phyloP scores from a whole-genome alignment of 2,113 vertebrate species.

The Promerops cafer region DNA sequence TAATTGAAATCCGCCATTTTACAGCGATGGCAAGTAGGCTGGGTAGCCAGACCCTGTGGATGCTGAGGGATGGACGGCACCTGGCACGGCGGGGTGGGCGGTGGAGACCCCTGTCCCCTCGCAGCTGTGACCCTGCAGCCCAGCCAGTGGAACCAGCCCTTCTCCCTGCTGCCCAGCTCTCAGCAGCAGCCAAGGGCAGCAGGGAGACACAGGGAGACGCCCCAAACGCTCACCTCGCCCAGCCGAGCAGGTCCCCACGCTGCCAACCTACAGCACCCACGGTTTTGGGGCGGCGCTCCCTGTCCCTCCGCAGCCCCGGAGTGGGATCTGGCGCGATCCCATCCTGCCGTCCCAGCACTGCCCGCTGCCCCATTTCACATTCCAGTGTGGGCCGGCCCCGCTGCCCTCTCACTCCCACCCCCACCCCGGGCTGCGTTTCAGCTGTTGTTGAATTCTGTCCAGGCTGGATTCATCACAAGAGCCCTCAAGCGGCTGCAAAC shows the following conservation, averaged over 20 bases:
- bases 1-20: not conserved
- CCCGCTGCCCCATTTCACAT: slow-evolving; percentile 43
- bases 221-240: not conserved
- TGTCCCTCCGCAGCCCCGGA: not conserved
- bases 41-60: accelerated
- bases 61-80: not conserved
- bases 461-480: slow-evolving; percentile 64
- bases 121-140: not conserved
- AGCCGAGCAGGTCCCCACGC: accelerated
- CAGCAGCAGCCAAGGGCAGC: not conserved
- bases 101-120: accelerated
- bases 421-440: slow-evolving; percentile 52
- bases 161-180: not conserved
- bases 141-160: accelerated
- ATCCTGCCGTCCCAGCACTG: not conserved
- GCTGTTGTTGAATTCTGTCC: slow-evolving; percentile 56
- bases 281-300: not conserved
- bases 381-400: slow-evolving; percentile 35
- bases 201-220: not conserved
- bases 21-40: not conserved
- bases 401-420: slow-evolving; percentile 59
- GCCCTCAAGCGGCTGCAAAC: slow-evolving; percentile 64
- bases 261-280: not conserved
- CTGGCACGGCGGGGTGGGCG: accelerated
- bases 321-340: accelerated